A percentile compares a stretch with the other conserved stretches of the same genome.
Conservation (phyloP, 2,797 vertebrate species). For the Gobionotothen gibberifrons region DNA sequence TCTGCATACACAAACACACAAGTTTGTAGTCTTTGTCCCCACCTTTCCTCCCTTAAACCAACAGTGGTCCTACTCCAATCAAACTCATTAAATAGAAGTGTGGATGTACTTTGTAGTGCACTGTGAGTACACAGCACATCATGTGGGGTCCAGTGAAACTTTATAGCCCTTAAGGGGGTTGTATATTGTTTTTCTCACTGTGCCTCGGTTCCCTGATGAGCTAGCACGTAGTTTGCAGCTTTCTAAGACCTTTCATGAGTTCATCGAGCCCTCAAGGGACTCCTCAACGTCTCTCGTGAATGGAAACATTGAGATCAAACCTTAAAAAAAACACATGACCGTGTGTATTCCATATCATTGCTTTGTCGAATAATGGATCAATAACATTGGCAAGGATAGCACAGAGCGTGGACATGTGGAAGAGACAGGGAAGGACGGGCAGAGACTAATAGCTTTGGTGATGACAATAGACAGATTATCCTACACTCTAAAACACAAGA, state of each 20-base stretch:
- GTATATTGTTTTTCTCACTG: slow-evolving; percentile 54
- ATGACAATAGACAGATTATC: slow-evolving; percentile 63
- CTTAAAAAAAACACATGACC: slow-evolving; percentile 10
- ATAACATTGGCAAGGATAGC: no score
- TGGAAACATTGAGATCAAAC: slow-evolving; percentile 22
- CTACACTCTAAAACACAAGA: slow-evolving; percentile 35
- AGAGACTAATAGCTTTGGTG: slow-evolving; percentile 31
- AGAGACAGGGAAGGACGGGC: not conserved
- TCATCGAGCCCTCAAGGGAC: slow-evolving; percentile 16
- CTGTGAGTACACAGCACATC: slow-evolving; percentile 21
- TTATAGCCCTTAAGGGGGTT: slow-evolving; percentile 19
- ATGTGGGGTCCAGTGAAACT: slow-evolving; percentile 45
- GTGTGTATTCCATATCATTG: not conserved
- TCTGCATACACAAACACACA: slow-evolving; percentile 28
- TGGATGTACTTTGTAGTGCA: not conserved
- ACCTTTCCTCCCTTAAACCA: not conserved
- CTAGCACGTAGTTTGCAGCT: slow-evolving; percentile 43
- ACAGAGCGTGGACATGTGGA: not conserved
- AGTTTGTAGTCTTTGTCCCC: not conserved
- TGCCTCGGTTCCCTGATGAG: slow-evolving; percentile 20
- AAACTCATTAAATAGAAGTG: not conserved
- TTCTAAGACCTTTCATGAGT: slow-evolving; percentile 42
- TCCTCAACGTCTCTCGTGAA: slow-evolving; percentile 27
- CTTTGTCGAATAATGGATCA: not conserved
- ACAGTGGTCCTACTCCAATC: not conserved